phyloP scores from a whole-genome alignment of 2,797 vertebrate genomes.

The Myotis findleyi region DNA sequence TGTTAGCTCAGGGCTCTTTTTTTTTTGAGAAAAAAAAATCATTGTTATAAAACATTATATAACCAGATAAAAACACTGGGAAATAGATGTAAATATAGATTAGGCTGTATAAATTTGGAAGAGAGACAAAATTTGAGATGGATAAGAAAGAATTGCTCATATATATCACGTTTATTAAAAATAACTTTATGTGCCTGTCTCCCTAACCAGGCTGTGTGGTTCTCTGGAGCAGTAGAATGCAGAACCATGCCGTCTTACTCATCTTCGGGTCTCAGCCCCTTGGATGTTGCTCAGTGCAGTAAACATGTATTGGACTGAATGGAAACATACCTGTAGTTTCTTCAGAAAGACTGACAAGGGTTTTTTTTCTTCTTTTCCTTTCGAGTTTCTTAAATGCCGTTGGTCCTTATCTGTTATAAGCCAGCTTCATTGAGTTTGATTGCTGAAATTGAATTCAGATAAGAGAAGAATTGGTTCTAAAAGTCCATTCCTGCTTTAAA shows the following conservation, averaged over 20 bases:
- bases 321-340: background rate
- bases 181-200: background rate
- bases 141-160: background rate
- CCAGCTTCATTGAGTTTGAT: conserved; percentile 25
- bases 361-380: background rate
- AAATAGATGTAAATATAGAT: background rate
- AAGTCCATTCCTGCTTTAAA: conserved; percentile 40
- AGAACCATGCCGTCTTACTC: background rate
- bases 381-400: background rate
- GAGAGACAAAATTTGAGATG: background rate
- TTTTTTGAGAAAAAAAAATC: background rate
- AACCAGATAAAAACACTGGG: background rate
- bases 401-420: conserved; percentile 37
- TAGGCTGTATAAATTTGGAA: background rate
- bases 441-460: conserved; percentile 51
- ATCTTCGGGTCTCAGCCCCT: background rate
- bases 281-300: background rate
- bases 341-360: background rate
- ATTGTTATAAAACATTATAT: conserved; percentile 14
- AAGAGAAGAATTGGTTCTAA: conserved; percentile 48
- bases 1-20: background rate
- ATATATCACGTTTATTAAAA: background rate
- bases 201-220: no score
- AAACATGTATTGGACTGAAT: background rate
- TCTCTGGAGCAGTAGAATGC: background rate